Base-by-base conservation (phyloP, 1,140 invertebrate genomes). In the Ruditapes philippinarum region DNA sequence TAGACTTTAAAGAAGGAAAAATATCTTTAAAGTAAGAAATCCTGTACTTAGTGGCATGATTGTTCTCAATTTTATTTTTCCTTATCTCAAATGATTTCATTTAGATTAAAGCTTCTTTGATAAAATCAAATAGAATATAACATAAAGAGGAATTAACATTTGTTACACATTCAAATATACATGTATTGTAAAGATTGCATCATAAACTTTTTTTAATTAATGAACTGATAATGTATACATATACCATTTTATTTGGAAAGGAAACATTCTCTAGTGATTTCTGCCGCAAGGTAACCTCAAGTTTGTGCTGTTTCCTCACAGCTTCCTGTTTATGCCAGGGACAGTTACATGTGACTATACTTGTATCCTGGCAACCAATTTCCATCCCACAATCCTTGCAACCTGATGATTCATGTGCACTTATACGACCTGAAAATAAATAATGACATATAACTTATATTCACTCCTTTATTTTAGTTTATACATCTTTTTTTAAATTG, bases 361-460 rank as follows among this genome's bases (percentile, higher is more conserved):
- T 3, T 3, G 60, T 28, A 1, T 49, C 51, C 9, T 22, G 38
- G 49, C 81, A 83, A 4, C 65, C 62, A 0, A 11, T 31, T 0
- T 68, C n/a, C 1, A 31, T 83, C 25, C 31, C 3, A 68, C 81
- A 83, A 4, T 70, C 22, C 0, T 19, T 19, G 31, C 81, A 83
- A 22, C 81, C 81, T 14, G 42, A 40, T 62, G 17, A 19, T 31
- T 28, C 62, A 51, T 83, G 81, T 0, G 40, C 14, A 17, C 25
- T 83, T 25, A 33, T 25, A 19, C 40, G 57, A 19, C 81, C 81
- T 83, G 40, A 49, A 83, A 68, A n/a, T n/a, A n/a, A n/a, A n/a
- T n/a, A n/a, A n/a, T n/a, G n/a, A n/a, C n/a, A n/a, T n/a, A n/a
- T n/a, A n/a, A n/a, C n/a, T n/a, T n/a, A n/a, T n/a, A n/a, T n/a